Conservation (phyloP, 1,140 invertebrate species). For the Pseudomyrmex concolor region DNA sequence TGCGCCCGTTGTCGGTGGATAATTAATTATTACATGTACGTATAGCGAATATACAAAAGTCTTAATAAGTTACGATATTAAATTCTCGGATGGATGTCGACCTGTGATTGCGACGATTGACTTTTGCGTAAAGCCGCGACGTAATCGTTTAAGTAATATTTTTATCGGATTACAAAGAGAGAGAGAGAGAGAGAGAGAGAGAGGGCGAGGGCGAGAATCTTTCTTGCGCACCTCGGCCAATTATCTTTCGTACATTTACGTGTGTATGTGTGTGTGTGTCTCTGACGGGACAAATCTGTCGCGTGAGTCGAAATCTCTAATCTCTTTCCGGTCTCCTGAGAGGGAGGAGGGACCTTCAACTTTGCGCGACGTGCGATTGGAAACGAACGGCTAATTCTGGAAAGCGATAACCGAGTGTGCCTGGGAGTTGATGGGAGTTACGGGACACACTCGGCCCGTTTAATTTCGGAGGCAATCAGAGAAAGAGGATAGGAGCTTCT, state of each 20-base stretch:
- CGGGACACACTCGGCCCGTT: slow-evolving; percentile 56
- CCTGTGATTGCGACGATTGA: not conserved
- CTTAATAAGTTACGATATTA: not conserved
- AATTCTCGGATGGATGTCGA: not conserved
- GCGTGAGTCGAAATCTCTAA: slow-evolving; percentile 5
- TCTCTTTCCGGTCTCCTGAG: not conserved
- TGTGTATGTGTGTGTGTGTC: not conserved
- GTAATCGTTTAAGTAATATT: slow-evolving; percentile 28
- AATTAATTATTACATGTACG: too few species aligned
- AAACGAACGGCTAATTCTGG: slow-evolving; percentile 69
- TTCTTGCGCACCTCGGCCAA: not conserved
- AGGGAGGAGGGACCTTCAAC: not conserved
- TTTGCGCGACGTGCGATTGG: slow-evolving; percentile 51
- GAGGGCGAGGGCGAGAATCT: not conserved
- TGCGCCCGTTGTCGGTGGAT: too few species aligned
- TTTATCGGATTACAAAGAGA: not conserved
- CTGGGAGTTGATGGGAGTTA: slow-evolving; percentile 57
- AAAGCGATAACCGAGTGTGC: slow-evolving; percentile 65
- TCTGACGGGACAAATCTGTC: not conserved
- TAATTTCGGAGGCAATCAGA: slow-evolving; percentile 71
- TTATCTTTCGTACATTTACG: slow-evolving; percentile 1
- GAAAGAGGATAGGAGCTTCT: slow-evolving; percentile 60
- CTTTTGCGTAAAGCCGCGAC: not conserved
- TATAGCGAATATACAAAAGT: slow-evolving; percentile 1
- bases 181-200: too few species aligned